These are phyloP conservation scores for Hipparchia sbordonii DNA, from an alignment of 2,888 invertebrate genomes.

Conservation along the genomic window DNA sequence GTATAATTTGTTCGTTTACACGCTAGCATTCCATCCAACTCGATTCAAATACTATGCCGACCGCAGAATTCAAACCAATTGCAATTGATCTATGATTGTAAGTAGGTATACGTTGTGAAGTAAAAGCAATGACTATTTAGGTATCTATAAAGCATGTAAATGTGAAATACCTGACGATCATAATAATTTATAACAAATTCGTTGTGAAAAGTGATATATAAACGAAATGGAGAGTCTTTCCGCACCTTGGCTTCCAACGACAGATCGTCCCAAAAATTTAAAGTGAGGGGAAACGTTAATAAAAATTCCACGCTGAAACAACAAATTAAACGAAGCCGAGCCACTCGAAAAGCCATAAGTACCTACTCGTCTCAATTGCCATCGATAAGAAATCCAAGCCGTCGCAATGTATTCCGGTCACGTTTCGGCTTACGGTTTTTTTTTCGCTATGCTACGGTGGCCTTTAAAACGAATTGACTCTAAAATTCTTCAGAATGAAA, in stretches of 20 bases:
- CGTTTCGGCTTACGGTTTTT: slow-evolving; percentile 81
- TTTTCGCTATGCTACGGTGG: slow-evolving; percentile 77
- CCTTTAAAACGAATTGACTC: slow-evolving; percentile 82
- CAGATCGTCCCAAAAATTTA: slow-evolving; percentile 59
- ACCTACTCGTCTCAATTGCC: slow-evolving; percentile 81
- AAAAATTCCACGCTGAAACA: slow-evolving; percentile 82
- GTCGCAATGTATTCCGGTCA: slow-evolving; percentile 79
- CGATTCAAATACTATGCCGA: slow-evolving; percentile 32
- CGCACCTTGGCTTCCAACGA: slow-evolving; percentile 27
- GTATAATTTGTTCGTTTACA: slow-evolving; percentile 16
- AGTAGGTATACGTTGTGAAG: background rate
- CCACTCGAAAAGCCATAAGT: slow-evolving; percentile 83
- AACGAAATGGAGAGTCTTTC: slow-evolving; percentile 10
- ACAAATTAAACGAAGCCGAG: slow-evolving; percentile 83
- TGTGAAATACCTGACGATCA: background rate
- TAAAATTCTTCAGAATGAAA: slow-evolving; percentile 82
- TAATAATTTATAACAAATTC: slow-evolving; percentile 15
- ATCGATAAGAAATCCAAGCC: slow-evolving; percentile 83
- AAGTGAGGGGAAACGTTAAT: slow-evolving; percentile 80
- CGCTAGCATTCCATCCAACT: slow-evolving; percentile 32
- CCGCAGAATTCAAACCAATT: slow-evolving; percentile 37
- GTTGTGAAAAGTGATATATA: slow-evolving; percentile 9
- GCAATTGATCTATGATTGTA: background rate
- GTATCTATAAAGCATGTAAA: background rate
- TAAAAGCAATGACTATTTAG: background rate